These are phyloP conservation scores for Athene cunicularia DNA, from an alignment of 2,113 vertebrate genomes.

Conservation along the genomic window DNA sequence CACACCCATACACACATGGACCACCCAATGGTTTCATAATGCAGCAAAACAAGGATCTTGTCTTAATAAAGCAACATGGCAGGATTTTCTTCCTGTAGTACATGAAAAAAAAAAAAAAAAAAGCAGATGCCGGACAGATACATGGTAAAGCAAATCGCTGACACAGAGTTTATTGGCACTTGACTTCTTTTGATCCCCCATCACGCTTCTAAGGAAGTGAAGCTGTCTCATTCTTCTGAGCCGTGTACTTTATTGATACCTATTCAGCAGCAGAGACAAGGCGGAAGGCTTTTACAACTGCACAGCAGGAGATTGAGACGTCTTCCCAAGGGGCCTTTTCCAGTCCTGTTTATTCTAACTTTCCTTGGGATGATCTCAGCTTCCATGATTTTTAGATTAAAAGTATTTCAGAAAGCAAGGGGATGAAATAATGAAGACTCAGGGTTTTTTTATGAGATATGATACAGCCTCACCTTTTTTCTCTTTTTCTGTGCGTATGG, in stretches of 20 bases:
- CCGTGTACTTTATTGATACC: constrained; percentile 32
- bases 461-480: neutral
- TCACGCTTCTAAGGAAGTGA: constrained; percentile 23
- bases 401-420: neutral
- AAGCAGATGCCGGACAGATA: neutral
- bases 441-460: neutral
- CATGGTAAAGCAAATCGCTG: neutral
- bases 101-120: neutral
- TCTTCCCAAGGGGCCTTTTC: constrained; percentile 13
- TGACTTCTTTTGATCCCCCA: constrained; percentile 42
- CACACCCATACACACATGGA: neutral
- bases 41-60: neutral
- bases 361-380: constrained; percentile 42
- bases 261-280: constrained; percentile 36
- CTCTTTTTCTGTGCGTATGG: neutral
- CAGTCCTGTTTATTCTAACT: constrained; percentile 45
- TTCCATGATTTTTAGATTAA: constrained; percentile 27
- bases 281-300: constrained; percentile 32
- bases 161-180: constrained; percentile 7
- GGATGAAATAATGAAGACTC: neutral
- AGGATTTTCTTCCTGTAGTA: neutral
- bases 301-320: constrained; percentile 5
- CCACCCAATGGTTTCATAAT: neutral
- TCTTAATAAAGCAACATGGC: neutral
- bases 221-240: constrained; percentile 21